phyloP scores from a whole-genome alignment of 37 sponge, comb jelly and placozoan species.

The Corticium candelabrum region DNA sequence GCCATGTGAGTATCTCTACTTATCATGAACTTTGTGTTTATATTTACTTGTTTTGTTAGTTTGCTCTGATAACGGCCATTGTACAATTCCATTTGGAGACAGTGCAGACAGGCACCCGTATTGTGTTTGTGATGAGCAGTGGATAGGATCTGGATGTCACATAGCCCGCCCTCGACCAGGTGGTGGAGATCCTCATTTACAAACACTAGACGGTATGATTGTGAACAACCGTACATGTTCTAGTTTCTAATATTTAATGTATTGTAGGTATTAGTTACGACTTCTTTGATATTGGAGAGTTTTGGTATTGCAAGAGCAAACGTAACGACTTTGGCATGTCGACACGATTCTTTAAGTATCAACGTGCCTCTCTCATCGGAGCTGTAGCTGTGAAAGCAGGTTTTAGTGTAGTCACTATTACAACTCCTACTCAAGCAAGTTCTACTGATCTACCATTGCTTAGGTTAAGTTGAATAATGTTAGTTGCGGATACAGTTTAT shows the following conservation, averaged over 20 bases:
- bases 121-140: background rate
- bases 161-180: background rate
- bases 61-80: background rate
- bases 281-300: slow-evolving; percentile 1
- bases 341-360: background rate
- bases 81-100: background rate
- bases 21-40: too few relatives aligned
- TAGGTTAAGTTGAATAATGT: background rate
- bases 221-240: background rate
- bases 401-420: background rate
- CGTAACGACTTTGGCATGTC: background rate
- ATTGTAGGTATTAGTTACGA: background rate
- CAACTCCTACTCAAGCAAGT: background rate
- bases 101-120: background rate
- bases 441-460: background rate
- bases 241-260: background rate
- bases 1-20: background rate
- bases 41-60: too few relatives aligned
- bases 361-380: background rate
- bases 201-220: background rate
- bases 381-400: background rate
- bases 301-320: background rate
- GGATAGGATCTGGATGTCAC: background rate
- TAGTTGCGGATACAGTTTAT: background rate
- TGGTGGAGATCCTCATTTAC: background rate